Base-by-base conservation (phyloP, 2,888 invertebrate genomes). In the Leptinotarsa tumamoca region DNA sequence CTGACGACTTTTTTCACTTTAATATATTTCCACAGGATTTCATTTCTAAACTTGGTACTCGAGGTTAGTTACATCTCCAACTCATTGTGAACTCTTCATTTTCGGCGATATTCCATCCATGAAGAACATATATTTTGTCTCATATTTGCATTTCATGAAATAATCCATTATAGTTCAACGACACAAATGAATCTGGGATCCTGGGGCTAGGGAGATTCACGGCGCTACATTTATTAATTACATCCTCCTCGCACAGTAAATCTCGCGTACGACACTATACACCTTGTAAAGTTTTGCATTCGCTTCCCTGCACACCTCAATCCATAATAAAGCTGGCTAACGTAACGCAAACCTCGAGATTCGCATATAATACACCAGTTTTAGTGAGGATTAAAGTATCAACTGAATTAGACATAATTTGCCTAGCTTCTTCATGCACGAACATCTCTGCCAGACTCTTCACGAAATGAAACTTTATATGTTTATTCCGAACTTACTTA, bases 391-490 rank as follows among this genome's bases (percentile, higher is more conserved):
- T 73, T 68, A 73, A 73, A 73, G 67, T 73, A 73, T 73, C 68
- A 73, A 73, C 73, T 73, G 52, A 73, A 73, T 73, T 67, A 73
- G 68, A 73, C 21, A 61, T 73, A 73, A 73, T 73, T 73, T 58
- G 73, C 73, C 54, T 68, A 68, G 73, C 52, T 73, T 68, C 68
- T 52, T 73, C 68, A 68, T 56, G 73, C 73, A 14, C 23, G 56
- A 68, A 68, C 51, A 50, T 73, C 68, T 58, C 49, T 51, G 58
- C 14, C 61, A 43, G 33, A 63, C n/a, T 63, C 33, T 63, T 63
- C 63, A 43, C 21, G 4, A 23, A 23, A 63, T 43, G 63, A 63
- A 63, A 63, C 63, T 63, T 63, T 33, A 43, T 43, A 63, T 43
- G 43, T 63, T 63, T 18, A 63, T 43, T 63, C 5, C 63, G n/a